Evolutionary conservation across 1,140 invertebrate genomes (phyloP).

Genomic region (Doryteuthis pealeii): DNA sequence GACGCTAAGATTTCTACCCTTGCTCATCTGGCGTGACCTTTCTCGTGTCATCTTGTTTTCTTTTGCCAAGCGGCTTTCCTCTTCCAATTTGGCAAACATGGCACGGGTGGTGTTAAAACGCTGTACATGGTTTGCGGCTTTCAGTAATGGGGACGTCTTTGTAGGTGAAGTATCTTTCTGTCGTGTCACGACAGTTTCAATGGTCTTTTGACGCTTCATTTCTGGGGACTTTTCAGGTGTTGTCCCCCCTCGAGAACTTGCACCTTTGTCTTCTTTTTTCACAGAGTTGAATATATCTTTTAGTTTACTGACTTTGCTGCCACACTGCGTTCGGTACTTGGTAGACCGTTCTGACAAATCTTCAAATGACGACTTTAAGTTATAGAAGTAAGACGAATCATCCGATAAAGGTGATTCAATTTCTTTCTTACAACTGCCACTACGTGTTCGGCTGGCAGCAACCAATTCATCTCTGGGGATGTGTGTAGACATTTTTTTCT

Average conservation of each 20-base stretch:
- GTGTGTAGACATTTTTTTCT: neutral
- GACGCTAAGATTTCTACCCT: conserved; percentile 60
- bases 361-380: conserved; percentile 24
- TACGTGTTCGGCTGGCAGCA: conserved; percentile 33
- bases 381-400: conserved; percentile 12
- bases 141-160: conserved; percentile 23
- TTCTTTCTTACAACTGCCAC: conserved; percentile 32
- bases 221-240: conserved; percentile 34
- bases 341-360: conserved; percentile 11
- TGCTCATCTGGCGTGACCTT: conserved; percentile 32
- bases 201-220: conserved; percentile 30
- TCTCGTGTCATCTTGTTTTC: conserved; percentile 20
- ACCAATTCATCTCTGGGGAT: conserved; percentile 30
- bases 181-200: neutral
- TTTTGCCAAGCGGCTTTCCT: conserved; percentile 48
- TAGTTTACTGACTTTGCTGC: conserved; percentile 42
- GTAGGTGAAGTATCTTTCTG: conserved; percentile 3
- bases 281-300: conserved; percentile 42
- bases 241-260: neutral
- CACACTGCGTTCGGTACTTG: conserved; percentile 20
- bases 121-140: conserved; percentile 47
- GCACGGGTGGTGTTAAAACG: conserved; percentile 90
- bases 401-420: conserved; percentile 14
- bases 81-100: conserved; percentile 86
- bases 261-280: conserved; percentile 11